Conservation (phyloP, 2,113 vertebrate species). For the Pangasianodon gigas region DNA sequence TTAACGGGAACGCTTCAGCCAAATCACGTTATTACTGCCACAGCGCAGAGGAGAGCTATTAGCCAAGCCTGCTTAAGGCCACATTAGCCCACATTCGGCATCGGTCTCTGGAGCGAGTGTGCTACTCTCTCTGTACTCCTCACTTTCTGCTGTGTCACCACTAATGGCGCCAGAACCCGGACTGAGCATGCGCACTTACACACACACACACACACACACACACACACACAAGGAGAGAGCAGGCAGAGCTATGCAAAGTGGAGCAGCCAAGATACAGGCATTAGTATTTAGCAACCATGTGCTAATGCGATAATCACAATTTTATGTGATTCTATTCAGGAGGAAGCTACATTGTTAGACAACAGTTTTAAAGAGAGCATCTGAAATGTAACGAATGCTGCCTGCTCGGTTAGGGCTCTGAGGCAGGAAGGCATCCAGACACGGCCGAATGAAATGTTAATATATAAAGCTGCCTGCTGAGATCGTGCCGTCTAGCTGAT, state of each 20-base stretch:
- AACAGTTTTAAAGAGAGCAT: not conserved
- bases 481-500: not conserved
- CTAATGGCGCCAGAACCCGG: conserved; percentile 49
- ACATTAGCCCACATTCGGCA: conserved; percentile 33
- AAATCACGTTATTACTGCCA: conserved; percentile 32
- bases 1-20: conserved; percentile 31
- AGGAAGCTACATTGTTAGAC: too few species aligned
- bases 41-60: conserved; percentile 38
- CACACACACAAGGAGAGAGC: not conserved
- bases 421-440: not conserved
- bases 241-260: not conserved
- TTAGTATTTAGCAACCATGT: not conserved
- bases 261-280: not conserved
- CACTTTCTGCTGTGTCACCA: conserved; percentile 63
- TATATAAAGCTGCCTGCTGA: conserved; percentile 12
- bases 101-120: not conserved
- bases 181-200: not conserved
- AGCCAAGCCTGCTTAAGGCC: conserved; percentile 34
- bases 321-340: not conserved
- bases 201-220: not conserved
- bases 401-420: not conserved
- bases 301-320: not conserved
- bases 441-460: not conserved
- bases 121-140: conserved; percentile 18
- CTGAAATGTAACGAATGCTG: not conserved